Conservation (phyloP, 2,797 vertebrate genomes). For the Onychomys torridus region DNA sequence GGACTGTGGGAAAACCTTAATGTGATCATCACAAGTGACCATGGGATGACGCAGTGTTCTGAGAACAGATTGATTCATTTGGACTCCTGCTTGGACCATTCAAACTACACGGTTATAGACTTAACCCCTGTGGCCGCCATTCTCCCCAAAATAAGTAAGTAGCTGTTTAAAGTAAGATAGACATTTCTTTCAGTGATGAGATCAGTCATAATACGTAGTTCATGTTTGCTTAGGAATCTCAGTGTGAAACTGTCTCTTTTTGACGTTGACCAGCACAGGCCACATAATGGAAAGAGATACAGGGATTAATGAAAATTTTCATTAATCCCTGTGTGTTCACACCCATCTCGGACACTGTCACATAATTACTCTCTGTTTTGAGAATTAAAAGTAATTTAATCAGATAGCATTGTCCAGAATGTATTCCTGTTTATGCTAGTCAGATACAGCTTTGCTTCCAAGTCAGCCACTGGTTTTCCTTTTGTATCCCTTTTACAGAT, state of each 20-base stretch:
- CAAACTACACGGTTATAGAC: slow-evolving; percentile 92
- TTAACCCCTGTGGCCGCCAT: slow-evolving; percentile 92
- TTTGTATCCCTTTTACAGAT: slow-evolving; percentile 87
- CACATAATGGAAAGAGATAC: background rate
- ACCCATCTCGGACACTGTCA: background rate
- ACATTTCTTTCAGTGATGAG: slow-evolving; percentile 14
- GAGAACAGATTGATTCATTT: slow-evolving; percentile 90
- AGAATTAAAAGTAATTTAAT: slow-evolving; percentile 41
- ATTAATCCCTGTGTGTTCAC: background rate
- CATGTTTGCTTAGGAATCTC: slow-evolving; percentile 35
- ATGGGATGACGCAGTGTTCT: slow-evolving; percentile 97
- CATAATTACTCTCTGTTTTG: background rate
- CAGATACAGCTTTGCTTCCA: background rate
- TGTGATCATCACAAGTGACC: slow-evolving; percentile 96
- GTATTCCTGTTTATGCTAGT: slow-evolving; percentile 5
- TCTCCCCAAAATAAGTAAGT: slow-evolving; percentile 91
- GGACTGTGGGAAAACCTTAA: slow-evolving; percentile 95
- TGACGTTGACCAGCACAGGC: background rate
- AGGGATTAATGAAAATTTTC: background rate
- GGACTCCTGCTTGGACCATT: slow-evolving; percentile 89
- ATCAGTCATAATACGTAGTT: slow-evolving; percentile 14
- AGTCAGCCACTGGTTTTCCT: background rate
- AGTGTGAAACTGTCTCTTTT: background rate
- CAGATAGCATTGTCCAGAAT: slow-evolving; percentile 1
- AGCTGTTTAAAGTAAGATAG: background rate